Evolutionary conservation across 2,113 vertebrate genomes (phyloP).

Genomic region (Leiothrix lutea): DNA sequence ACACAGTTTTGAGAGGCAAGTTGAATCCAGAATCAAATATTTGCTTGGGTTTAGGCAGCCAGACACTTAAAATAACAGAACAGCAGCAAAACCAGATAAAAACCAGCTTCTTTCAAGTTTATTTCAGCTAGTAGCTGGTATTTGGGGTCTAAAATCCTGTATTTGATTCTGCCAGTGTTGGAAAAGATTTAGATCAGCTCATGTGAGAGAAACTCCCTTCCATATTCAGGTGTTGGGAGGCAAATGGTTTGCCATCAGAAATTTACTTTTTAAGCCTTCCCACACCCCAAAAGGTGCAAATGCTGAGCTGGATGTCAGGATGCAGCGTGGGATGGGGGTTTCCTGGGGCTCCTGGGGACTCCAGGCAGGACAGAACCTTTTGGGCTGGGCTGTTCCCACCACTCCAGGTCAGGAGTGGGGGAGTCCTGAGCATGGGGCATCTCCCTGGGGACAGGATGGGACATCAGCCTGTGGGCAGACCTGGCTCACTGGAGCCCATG

Average conservation of each 20-base stretch:
- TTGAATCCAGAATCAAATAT: background rate
- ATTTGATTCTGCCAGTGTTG: background rate
- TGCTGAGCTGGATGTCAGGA: background rate
- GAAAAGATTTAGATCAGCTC: background rate
- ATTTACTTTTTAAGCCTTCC: background rate
- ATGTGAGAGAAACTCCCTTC: background rate
- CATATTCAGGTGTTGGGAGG: background rate
- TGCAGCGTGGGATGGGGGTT: accelerated
- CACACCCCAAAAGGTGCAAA: background rate
- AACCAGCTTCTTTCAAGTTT: background rate
- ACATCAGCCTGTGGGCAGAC: accelerated
- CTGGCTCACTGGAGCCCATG: background rate
- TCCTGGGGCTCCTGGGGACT: background rate
- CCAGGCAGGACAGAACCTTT: background rate
- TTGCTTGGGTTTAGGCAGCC: background rate
- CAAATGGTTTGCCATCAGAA: background rate
- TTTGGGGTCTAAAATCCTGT: background rate
- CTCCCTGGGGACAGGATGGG: background rate
- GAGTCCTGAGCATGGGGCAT: accelerated
- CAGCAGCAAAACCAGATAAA: background rate
- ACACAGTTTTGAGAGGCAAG: background rate
- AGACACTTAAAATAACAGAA: background rate
- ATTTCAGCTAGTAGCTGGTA: background rate
- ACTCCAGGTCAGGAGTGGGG: accelerated
- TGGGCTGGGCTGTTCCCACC: background rate